Evolutionary conservation across 2,888 invertebrate species (phyloP), one percentile per base, ranked within the genome.

Genomic region (Gymnoscelis rufifasciata): DNA sequence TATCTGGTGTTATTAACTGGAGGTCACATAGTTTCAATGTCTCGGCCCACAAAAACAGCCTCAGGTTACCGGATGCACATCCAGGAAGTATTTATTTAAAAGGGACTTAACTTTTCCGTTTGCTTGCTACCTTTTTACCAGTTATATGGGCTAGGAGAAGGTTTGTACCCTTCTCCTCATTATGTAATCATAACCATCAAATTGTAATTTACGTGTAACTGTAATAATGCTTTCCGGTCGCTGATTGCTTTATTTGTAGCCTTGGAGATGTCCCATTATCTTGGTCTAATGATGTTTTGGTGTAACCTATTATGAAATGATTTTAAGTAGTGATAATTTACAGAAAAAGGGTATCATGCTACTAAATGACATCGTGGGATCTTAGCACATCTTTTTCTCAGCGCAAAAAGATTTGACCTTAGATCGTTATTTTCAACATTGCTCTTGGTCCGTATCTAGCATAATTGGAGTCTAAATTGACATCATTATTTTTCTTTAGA

Each of bases 11-110:
- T 40, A 19, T 40, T 28, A 33, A 42, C 38, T 43, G 41, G 44
- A 57, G 57, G 55, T 57, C 53, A 42, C 19, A 27, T 15, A 45
- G 38, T 43, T 43, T 43, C 52, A 57, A 54, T 53, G 50, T 50
- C 52, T 44, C 23, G 40, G 48, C 43, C 47, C 39, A 33, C 38
- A 19, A 19, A 19, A 2, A 19, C 5, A 26, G 41, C 40, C 38
- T 38, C 5, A 38, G 2, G 19, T 14, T 28, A 36, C 42, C 43
- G 19, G 24, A 35, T 36, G 45, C 12, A 27, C 41, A 19, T 33
- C 23, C 37, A 47, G 42, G 47, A 37, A 49, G 14, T 24, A n/a
- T n/a, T 38, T 30, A 41, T 43, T 37, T 38, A 38, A 43, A 36
- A 15, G n/a, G n/a, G 24, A 27, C 11, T 27, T 27, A 35, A 19